Conservation (phyloP, 2,888 invertebrate species). For the Pristionchus maxplancki region DNA sequence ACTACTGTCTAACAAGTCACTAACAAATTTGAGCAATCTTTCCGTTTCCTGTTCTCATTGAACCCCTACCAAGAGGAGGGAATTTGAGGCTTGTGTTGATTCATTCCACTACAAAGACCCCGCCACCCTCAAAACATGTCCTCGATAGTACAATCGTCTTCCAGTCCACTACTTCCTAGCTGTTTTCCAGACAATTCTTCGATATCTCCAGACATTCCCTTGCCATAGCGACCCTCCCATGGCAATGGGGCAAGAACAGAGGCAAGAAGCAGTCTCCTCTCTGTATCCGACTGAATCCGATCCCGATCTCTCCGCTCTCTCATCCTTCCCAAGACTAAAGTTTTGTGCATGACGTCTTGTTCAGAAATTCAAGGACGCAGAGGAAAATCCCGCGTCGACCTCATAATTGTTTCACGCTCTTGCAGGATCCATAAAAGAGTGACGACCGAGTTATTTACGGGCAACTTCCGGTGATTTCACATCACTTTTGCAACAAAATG, state of each 20-base stretch:
- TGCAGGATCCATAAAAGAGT: not conserved
- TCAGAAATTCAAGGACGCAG: not conserved
- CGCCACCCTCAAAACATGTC: not conserved
- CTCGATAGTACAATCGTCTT: not conserved
- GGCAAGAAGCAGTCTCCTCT: not conserved
- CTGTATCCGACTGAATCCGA: not conserved
- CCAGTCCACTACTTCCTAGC: not conserved
- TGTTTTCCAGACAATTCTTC: not conserved
- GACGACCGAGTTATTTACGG: not conserved
- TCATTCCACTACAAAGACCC: not conserved
- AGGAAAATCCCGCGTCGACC: not conserved
- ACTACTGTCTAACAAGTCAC: not conserved
- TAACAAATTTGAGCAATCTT: not conserved
- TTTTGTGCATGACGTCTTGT: conserved; percentile 18
- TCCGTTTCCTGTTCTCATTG: not conserved
- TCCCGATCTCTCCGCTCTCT: not conserved
- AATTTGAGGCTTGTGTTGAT: not conserved
- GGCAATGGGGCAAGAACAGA: too few relatives aligned
- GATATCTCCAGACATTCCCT: not conserved
- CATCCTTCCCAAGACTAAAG: not conserved
- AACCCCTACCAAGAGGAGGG: not conserved
- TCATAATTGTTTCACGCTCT: conserved; percentile 22
- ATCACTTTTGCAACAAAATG: not conserved
- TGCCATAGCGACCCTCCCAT: not conserved
- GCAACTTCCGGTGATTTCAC: not conserved